Percentiles rank a stretch among this genome's conserved stretches.
These are phyloP conservation scores for Coregonus sp. DNA, from an alignment of 2,797 vertebrate species.

Conservation along the genomic window DNA sequence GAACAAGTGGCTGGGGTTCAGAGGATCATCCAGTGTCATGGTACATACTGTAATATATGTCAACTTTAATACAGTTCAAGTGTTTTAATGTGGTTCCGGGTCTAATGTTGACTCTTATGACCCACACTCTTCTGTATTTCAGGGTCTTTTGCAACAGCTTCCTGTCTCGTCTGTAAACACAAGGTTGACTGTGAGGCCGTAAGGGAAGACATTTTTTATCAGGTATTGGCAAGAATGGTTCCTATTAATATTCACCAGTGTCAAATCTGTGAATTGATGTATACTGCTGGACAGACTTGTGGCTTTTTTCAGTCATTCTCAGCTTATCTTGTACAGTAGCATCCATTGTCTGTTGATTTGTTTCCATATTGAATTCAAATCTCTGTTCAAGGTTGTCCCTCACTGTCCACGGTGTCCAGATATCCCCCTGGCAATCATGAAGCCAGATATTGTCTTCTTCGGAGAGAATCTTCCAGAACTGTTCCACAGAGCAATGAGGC, in stretches of 20 bases:
- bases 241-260: neutral
- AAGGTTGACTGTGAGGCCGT: slow-evolving; percentile 94
- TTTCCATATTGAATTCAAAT: slow-evolving; percentile 11
- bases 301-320: neutral
- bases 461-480: slow-evolving; percentile 97
- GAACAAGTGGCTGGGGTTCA: slow-evolving; percentile 97
- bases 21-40: slow-evolving; percentile 96
- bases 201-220: slow-evolving; percentile 96
- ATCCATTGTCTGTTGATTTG: neutral
- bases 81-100: neutral
- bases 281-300: neutral
- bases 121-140: slow-evolving; percentile 33
- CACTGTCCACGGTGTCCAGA: slow-evolving; percentile 87
- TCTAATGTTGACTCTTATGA: neutral
- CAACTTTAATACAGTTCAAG: neutral
- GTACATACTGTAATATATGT: slow-evolving; percentile 69
- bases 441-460: slow-evolving; percentile 98
- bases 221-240: slow-evolving; percentile 76
- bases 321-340: neutral
- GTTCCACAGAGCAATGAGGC: slow-evolving; percentile 98
- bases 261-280: neutral
- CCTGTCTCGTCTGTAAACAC: slow-evolving; percentile 97
- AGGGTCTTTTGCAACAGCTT: slow-evolving; percentile 98
- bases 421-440: slow-evolving; percentile 94
- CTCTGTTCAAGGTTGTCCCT: slow-evolving; percentile 86